Evolutionary conservation across 2,888 invertebrate species (phyloP).

Genomic region (Dorcus parallelipipedus): DNA sequence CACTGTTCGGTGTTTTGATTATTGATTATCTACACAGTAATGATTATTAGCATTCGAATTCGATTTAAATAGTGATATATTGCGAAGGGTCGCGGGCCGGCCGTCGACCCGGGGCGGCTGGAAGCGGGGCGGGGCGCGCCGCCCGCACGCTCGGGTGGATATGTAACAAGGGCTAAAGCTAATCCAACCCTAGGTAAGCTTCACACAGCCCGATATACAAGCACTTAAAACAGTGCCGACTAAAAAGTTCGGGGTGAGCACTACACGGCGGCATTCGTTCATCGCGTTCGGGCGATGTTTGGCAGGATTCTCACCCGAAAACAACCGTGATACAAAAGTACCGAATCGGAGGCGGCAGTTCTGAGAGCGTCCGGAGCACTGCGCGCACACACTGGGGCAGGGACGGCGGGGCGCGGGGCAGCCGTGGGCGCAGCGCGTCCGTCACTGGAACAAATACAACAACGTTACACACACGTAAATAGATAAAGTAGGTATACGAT

Average conservation of each 20-base stretch:
- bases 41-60: conserved; percentile 50
- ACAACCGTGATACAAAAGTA: conserved; percentile 49
- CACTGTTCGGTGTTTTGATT: conserved; percentile 48
- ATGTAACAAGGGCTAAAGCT: conserved; percentile 56
- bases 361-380: conserved; percentile 49
- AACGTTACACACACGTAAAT: background rate
- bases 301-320: conserved; percentile 52
- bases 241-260: conserved; percentile 52
- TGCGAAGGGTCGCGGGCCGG: conserved; percentile 44
- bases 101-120: conserved; percentile 38
- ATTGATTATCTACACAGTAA: conserved; percentile 53
- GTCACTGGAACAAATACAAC: conserved; percentile 51
- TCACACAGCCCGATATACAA: conserved; percentile 64
- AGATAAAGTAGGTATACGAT: background rate
- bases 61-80: conserved; percentile 44
- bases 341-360: conserved; percentile 50
- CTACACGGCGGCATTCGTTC: conserved; percentile 42
- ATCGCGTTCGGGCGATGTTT: conserved; percentile 34
- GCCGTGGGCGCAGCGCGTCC: conserved; percentile 58
- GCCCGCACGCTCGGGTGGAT: conserved; percentile 50
- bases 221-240: conserved; percentile 68
- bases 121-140: conserved; percentile 37
- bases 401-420: conserved; percentile 42
- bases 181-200: conserved; percentile 56
- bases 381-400: conserved; percentile 46